Conservation (phyloP, 2,888 invertebrate genomes). For the Maniola hyperantus region DNA sequence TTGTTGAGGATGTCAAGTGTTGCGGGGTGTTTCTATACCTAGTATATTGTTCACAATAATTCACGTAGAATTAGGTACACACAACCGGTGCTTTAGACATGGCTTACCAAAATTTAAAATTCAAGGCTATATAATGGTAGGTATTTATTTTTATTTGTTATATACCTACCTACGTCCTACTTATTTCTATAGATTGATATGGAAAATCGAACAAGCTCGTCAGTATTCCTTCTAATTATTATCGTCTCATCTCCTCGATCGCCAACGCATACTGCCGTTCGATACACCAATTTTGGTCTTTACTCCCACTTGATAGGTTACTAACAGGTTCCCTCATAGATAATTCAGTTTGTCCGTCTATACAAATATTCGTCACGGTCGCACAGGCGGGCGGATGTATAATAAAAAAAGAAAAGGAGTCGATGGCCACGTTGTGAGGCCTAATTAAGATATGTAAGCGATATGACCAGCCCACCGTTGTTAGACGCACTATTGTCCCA, state of each 20-base stretch:
- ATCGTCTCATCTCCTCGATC: slow-evolving; percentile 48
- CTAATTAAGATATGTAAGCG: slow-evolving; percentile 82
- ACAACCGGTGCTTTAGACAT: too few relatives aligned
- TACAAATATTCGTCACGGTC: slow-evolving; percentile 70
- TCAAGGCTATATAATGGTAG: not conserved
- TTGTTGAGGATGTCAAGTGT: too few relatives aligned
- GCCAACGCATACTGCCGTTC: slow-evolving; percentile 29
- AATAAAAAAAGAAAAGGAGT: slow-evolving; percentile 54
- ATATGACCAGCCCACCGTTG: slow-evolving; percentile 70
- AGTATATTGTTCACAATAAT: too few relatives aligned
- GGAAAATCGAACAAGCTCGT: slow-evolving; percentile 47
- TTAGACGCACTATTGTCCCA: slow-evolving; percentile 69
- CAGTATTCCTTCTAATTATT: slow-evolving; percentile 61
- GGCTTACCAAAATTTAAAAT: too few relatives aligned
- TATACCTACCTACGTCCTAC: too few relatives aligned
- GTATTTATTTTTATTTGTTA: not conserved
- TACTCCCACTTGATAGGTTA: slow-evolving; percentile 31
- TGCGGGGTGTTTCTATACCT: too few relatives aligned
- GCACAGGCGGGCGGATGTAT: slow-evolving; percentile 57
- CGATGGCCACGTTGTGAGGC: slow-evolving; percentile 75
- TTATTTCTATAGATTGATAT: slow-evolving; percentile 7
- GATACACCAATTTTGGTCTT: slow-evolving; percentile 35
- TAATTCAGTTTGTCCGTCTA: slow-evolving; percentile 35
- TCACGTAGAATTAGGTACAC: too few relatives aligned
- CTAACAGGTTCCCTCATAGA: slow-evolving; percentile 27